Evolutionary conservation across 2,888 invertebrate species (phyloP), one percentile per base, ranked within the genome.

Genomic region (Morinoia aosen): DNA sequence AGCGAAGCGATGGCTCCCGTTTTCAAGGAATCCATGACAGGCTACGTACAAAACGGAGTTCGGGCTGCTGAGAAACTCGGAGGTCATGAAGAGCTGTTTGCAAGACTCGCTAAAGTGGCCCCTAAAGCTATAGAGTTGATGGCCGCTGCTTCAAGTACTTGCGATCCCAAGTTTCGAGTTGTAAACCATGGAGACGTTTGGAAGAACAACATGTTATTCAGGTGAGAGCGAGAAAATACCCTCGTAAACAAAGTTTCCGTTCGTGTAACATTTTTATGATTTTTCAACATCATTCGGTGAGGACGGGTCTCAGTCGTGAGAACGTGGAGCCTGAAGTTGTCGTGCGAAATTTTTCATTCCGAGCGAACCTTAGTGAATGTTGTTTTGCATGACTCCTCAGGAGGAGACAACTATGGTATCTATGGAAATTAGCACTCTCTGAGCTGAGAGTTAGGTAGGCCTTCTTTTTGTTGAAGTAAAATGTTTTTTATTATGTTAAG

Each of bases 161-260:
- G n/a, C 12, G 58, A 56, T 56, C 88, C 94, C 3, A 94, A 58
- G 58, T 96, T 96, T 88, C 58, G 90, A 11, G 76, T 91, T 12
- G 14, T 96, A 12, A 94, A 95, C 58, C 95, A 96, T 56, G 95
- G 96, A 2, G 96, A 96, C 88, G 95, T 95, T 88, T 96, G 96
- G 95, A 95, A 90, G 88, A 96, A 96, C 95, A 96, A 96, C 57
- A 56, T 96, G 61, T 95, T 96, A 14, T 96, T 96, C 95, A 95
- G 94, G 96, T 95, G 94, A 58, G 90, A 14, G 12, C 90, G 48
- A 48, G 19, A 33, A 76, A 76, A 76, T 25, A 14, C 25, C 8
- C 61, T 12, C 19, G 8, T 16, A 19, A 61, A 19, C 5, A 76
- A 33, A 25, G 3, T 76, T 76, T 16, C 7, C 48, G 48, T 48